Conservation (phyloP, 1,140 invertebrate genomes). For the Brachionus plicatilis region DNA sequence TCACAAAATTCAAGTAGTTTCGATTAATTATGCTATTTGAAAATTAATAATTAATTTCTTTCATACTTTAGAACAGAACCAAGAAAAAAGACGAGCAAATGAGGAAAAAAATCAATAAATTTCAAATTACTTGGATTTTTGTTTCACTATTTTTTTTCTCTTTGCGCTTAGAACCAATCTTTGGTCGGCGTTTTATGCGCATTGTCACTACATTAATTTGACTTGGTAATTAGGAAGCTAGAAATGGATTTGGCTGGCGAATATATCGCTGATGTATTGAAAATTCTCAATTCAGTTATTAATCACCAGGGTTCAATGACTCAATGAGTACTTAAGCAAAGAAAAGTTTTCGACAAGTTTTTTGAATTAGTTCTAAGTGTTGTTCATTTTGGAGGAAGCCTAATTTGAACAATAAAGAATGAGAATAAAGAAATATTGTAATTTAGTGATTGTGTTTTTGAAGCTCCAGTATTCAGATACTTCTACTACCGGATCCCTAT, state of each 20-base stretch:
- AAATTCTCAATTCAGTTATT: background rate
- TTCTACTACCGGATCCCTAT: background rate
- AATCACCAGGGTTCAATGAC: background rate
- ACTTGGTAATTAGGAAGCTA: background rate
- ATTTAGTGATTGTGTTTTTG: background rate
- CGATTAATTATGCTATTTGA: slow-evolving; percentile 29
- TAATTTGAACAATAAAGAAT: background rate
- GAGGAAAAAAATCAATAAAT: slow-evolving; percentile 27
- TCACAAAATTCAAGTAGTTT: slow-evolving; percentile 8
- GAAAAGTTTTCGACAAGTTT: background rate
- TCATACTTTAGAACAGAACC: slow-evolving; percentile 10
- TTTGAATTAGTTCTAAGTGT: background rate
- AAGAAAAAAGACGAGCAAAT: slow-evolving; percentile 23
- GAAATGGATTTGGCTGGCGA: background rate
- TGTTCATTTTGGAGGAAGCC: background rate
- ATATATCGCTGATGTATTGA: background rate
- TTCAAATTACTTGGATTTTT: slow-evolving; percentile 29
- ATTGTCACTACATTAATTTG: background rate
- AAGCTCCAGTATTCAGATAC: background rate
- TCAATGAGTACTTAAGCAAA: background rate
- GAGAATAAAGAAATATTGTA: background rate
- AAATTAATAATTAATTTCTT: slow-evolving; percentile 31
- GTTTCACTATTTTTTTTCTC: background rate
- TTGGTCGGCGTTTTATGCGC: background rate
- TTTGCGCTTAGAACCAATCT: background rate